Conservation (phyloP, 2,797 vertebrate species). For the Mallotus villosus region DNA sequence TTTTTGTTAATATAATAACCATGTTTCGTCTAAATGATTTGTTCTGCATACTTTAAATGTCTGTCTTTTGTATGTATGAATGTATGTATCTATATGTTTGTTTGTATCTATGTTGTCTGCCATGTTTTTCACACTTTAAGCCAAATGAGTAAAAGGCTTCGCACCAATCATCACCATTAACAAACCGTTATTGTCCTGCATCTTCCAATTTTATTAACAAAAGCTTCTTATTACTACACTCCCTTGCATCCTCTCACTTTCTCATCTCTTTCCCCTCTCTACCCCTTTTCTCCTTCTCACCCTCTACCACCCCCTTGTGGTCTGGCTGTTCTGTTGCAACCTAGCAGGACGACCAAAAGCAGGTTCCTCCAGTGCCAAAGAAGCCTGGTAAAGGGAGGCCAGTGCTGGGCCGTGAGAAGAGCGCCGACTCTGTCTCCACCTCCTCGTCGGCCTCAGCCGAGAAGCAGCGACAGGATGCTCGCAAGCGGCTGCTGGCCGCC, state of each 20-base stretch:
- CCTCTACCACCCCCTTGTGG: neutral
- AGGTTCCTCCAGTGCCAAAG: conserved; percentile 86
- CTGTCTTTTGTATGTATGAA: conserved; percentile 7
- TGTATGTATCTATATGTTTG: conserved; percentile 33
- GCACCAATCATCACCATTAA: conserved; percentile 16
- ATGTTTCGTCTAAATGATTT: neutral
- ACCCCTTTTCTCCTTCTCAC: conserved; percentile 1
- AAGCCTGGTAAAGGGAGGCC: conserved; percentile 91
- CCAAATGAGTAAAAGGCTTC: conserved; percentile 26
- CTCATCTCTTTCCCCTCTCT: conserved; percentile 24
- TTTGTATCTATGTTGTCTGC: conserved; percentile 5
- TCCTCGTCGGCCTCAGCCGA: conserved; percentile 75
- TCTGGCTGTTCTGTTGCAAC: neutral
- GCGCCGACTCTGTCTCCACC: conserved; percentile 77
- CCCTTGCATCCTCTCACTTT: conserved; percentile 31
- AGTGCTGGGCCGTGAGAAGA: conserved; percentile 85
- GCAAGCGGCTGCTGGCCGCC: conserved; percentile 94
- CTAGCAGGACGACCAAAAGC: conserved; percentile 88
- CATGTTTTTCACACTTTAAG: conserved; percentile 2
- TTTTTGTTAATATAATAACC: neutral
- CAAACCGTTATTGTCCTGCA: conserved; percentile 46
- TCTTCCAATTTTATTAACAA: conserved; percentile 42
- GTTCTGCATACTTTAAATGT: neutral
- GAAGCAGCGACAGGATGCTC: conserved; percentile 95
- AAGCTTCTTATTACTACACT: conserved; percentile 17